Evolutionary conservation across 2,113 vertebrate genomes (phyloP).

Genomic region (Geothlypis trichas): DNA sequence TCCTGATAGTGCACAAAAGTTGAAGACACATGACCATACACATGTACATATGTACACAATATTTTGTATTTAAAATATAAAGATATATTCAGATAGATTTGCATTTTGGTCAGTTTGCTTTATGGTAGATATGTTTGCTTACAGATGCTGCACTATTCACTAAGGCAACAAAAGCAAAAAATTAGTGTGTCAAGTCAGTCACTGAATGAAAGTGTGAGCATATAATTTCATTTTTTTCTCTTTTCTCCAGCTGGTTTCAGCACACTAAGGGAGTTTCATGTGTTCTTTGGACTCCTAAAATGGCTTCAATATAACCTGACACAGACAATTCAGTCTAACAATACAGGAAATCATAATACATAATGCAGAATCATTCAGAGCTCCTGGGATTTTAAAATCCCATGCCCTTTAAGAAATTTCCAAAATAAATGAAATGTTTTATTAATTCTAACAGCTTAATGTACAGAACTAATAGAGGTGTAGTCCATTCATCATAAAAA

Average conservation of each 20-base stretch:
- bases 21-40: not conserved
- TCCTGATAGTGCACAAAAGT: not conserved
- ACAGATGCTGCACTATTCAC: not conserved
- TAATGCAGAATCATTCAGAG: constrained; percentile 7
- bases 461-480: constrained; percentile 55
- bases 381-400: constrained; percentile 16
- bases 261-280: not conserved
- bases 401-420: constrained; percentile 46
- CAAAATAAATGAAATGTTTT: constrained; percentile 57
- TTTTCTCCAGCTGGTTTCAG: not conserved
- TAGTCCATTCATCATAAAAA: constrained; percentile 54
- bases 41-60: not conserved
- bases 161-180: not conserved
- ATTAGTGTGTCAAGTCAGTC: not conserved
- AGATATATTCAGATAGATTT: not conserved
- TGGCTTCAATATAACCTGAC: constrained; percentile 5
- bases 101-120: not conserved
- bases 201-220: not conserved
- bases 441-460: constrained; percentile 61
- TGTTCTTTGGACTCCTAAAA: not conserved
- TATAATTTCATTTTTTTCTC: not conserved
- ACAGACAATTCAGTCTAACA: constrained; percentile 11
- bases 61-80: not conserved
- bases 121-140: not conserved
- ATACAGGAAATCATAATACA: constrained; percentile 34